Base-by-base conservation (phyloP, 2,888 invertebrate species). In the Noctua comes region DNA sequence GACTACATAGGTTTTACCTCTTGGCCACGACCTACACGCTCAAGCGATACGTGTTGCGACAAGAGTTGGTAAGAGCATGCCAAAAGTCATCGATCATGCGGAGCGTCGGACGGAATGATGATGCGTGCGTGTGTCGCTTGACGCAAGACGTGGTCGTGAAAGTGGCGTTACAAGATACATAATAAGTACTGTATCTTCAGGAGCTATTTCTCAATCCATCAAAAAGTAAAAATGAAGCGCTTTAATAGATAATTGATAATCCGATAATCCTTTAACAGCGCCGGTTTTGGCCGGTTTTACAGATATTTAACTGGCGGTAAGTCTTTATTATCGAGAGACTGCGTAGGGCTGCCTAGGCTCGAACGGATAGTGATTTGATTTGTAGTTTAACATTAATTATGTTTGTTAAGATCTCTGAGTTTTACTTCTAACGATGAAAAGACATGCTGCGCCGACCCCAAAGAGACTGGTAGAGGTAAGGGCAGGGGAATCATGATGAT, bases 201-300 rank as follows among this genome's bases (percentile, higher is more conserved):
- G 11, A 68, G 1, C 11, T 10, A 36, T 54, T 65, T 46, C 46
- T 57, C 18, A 54, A 73, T 71, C 46, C 8, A 36, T 16, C 31
- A 62, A 43, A 79, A 76, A 54, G 2, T 16, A 62, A 84, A 78
- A 65, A 43, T 64, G 57, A 77, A 74, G 24, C 21, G 11, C 40
- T 57, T 57, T 5, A 68, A 46, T 24, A 62, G 21, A 43, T 57
- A 66, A 73, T 62, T 66, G n/a, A 46, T 74, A 80, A 85, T 78
- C 68, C 48, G 36, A 27, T 78, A 80, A 88, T 86, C 77, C 71
- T 11, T 65, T 77, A 77, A 72, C 27, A 73, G 65, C 62, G 43
- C 72, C 43, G 43, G 13, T 18, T 82, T 76, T 54, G 66, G 27
- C 62, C 54, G 27, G 64, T 80, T 87, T 88, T 77, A 72, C 80